Base-by-base conservation (phyloP, 2,113 vertebrate genomes). In the Eudyptes chrysolophus region DNA sequence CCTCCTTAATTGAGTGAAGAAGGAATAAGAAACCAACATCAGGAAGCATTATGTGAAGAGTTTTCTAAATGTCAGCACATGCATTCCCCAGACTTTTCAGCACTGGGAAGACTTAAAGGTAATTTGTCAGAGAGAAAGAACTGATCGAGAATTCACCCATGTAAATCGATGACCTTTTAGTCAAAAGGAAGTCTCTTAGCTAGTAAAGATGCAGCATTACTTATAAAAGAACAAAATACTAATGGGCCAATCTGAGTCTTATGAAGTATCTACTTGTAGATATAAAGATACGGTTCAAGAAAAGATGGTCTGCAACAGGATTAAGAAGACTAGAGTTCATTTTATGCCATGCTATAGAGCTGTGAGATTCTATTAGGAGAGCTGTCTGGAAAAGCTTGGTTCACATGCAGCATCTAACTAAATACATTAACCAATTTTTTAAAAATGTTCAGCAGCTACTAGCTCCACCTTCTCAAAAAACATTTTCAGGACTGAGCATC, bases 151-250 rank as follows among this genome's bases (percentile, higher is more conserved):
- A 97, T 97, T 97, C 93, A 94, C 89, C 97, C 97, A 97, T 97
- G 97, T 97, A 97, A 97, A 97, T 97, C 93, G 87, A 95, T 97
- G 96, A 97, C 97, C 96, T 96, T 97, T 97, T 96, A 95, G 96
- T 93, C 96, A 95, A 95, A 97, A 95, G 84, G 87, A 96, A 97
- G 83, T 97, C 94, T 97, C 92, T 95, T 95, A 95, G 92, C 94
- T 95, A 94, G 95, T 96, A 96, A 94, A 95, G 95, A 96, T 96
- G 87, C 95, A 94, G 58, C 91, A 89, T 89, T 94, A 96, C 87
- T 96, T 95, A 78, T 85, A 92, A 97, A 96, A 89, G 95, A 95
- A 96, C 93, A 93, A 96, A 97, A 97, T 87, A 96, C 95, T 97
- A 97, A 97, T 96, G 91, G 91, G 84, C 87, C 95, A 90, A n/a